Conservation (phyloP, 2,888 invertebrate species). For the Nymphalis urticae region DNA sequence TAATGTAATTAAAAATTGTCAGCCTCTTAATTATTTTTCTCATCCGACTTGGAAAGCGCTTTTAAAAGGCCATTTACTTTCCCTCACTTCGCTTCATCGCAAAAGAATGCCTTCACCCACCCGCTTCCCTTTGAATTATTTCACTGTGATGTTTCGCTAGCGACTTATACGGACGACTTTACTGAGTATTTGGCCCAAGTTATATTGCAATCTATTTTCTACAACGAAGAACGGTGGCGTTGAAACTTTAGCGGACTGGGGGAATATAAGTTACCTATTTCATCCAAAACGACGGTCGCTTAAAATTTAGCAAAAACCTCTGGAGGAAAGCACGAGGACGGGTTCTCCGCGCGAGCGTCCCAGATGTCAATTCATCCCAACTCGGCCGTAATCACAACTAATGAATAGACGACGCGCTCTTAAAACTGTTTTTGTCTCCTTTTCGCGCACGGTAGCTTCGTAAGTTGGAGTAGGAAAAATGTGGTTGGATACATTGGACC, state of each 20-base stretch:
- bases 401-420: constrained; percentile 72
- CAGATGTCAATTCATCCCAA: constrained; percentile 78
- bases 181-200: not conserved
- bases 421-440: constrained; percentile 61
- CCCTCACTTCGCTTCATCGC: constrained; percentile 32
- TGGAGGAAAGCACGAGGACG: constrained; percentile 67
- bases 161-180: constrained; percentile 19
- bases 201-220: constrained; percentile 20
- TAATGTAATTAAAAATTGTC: constrained; percentile 44
- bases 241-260: not conserved
- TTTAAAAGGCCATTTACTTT: constrained; percentile 41
- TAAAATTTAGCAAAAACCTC: constrained; percentile 74
- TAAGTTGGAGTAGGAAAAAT: constrained; percentile 59
- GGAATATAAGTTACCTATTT: constrained; percentile 48
- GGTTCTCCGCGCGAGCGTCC: constrained; percentile 65
- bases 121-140: constrained; percentile 37
- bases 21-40: constrained; percentile 42
- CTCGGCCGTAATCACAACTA: constrained; percentile 71
- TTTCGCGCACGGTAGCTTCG: constrained; percentile 49
- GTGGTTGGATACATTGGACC: constrained; percentile 57
- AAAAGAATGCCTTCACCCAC: constrained; percentile 34
- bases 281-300: constrained; percentile 55
- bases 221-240: not conserved
- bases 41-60: constrained; percentile 39
- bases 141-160: constrained; percentile 35